Evolutionary conservation across 2,113 vertebrate species (phyloP), one percentile per base, ranked within the genome.

Genomic region (Gavialis gangeticus): DNA sequence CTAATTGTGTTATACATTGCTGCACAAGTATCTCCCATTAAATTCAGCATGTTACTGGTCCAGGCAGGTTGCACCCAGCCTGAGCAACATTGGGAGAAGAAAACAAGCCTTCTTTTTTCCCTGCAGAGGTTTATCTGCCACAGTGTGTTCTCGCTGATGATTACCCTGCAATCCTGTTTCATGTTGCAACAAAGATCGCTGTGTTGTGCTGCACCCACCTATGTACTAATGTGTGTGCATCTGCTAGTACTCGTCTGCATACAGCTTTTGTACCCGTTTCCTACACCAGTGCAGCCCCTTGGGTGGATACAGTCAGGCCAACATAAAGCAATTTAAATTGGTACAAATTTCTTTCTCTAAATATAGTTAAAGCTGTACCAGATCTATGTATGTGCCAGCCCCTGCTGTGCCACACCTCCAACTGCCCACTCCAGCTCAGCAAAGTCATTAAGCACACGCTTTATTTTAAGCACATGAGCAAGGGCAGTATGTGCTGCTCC

Each of bases 101-200:
- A 95, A 90, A 34, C 17, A 55, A 63, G 60, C 55, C 8, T 46
- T 62, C 84, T 46, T 8, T 8, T 75, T 89, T 79, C 30, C 56
- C 56, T 6, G 59, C 19, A 7, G 14, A 19, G 63, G 85, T 89
- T 37, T 16, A 59, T 75, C 63, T 71, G 27, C 57, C 88, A 28
- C 37, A 80, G 66, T 3, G 9, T 84, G 69, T 84, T 93, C 46
- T 81, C 16, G 11, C 81, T 85, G 85, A 84, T 94, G 1, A 0
- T 37, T 85, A 79, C n/a, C 30, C 77, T 94, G 84, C 90, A 90
- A 93, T 88, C 88, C 91, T 77, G 82, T 91, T 95, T 95, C 96
- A 97, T 94, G 95, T 91, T 96, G 82, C 69, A 73, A 25, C 69
- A 46, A 34, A 73, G 69, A 24, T 73, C 6, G 3, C 11, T 22